Evolutionary conservation across 2,888 invertebrate genomes (phyloP).

Genomic region (Hyppa rectilinea): DNA sequence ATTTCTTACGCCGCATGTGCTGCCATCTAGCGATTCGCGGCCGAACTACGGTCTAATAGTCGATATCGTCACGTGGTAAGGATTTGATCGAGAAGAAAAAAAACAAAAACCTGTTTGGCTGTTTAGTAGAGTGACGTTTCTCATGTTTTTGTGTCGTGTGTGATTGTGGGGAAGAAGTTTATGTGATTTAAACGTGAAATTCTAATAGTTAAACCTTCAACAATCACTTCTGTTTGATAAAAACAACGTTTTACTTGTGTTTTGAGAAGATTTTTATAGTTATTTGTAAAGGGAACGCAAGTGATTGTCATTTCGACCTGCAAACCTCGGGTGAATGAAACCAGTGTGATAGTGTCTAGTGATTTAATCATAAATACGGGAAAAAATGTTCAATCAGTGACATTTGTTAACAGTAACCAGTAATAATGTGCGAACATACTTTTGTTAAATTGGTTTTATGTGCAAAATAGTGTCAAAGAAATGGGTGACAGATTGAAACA

Average conservation of each 20-base stretch:
- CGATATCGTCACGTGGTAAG: conserved; percentile 79
- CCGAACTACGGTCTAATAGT: conserved; percentile 70
- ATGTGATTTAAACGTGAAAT: conserved; percentile 62
- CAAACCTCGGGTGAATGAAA: conserved; percentile 71
- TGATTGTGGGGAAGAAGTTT: conserved; percentile 68
- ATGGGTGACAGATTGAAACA: conserved; percentile 88
- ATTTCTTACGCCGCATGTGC: conserved; percentile 49
- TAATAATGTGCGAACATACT: conserved; percentile 67
- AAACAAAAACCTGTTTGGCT: conserved; percentile 84
- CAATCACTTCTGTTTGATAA: conserved; percentile 23
- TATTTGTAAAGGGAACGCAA: conserved; percentile 31
- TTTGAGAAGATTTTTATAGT: conserved; percentile 3
- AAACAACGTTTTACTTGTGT: conserved; percentile 29
- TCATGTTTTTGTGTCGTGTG: conserved; percentile 84
- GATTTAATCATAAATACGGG: conserved; percentile 79
- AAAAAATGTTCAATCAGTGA: conserved; percentile 80
- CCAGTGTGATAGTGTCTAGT: conserved; percentile 64
- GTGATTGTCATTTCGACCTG: conserved; percentile 56
- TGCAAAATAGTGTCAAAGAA: conserved; percentile 80
- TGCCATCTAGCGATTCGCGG: conserved; percentile 77
- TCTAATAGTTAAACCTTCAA: conserved; percentile 50
- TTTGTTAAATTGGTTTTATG: conserved; percentile 63
- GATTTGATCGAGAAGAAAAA: conserved; percentile 73
- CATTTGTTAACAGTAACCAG: conserved; percentile 66
- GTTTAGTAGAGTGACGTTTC: conserved; percentile 86